Conservation (phyloP, 64 coral and sea anemone genomes). For the Stylophora pistillata region DNA sequence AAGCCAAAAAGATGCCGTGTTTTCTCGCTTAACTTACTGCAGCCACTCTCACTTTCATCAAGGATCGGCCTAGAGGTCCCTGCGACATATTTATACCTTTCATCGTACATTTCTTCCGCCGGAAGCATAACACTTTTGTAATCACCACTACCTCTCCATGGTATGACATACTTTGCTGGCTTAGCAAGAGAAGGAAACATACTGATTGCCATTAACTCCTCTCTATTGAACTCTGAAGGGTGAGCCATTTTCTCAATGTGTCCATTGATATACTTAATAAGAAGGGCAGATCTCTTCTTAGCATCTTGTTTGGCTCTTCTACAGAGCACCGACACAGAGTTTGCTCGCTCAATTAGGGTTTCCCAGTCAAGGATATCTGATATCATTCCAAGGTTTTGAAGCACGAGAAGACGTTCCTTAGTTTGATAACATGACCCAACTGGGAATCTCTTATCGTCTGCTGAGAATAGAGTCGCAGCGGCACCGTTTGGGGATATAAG, state of each 20-base stretch:
- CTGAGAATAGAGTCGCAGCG: constrained; percentile 61
- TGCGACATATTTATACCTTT: constrained; percentile 31
- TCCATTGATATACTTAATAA: constrained; percentile 72
- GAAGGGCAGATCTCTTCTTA: constrained; percentile 20
- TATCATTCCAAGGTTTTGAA: constrained; percentile 72
- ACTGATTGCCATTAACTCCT: constrained; percentile 11
- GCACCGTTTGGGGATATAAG: constrained; percentile 60
- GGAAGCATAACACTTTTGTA: constrained; percentile 16
- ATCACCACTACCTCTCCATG: constrained; percentile 60
- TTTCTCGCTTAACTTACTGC: constrained; percentile 50
- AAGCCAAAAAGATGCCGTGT: constrained; percentile 67
- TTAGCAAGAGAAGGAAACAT: constrained; percentile 76
- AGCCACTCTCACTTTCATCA: constrained; percentile 67
- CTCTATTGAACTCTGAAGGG: neutral
- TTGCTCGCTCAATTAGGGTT: constrained; percentile 52
- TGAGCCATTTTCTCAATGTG: neutral
- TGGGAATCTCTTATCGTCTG: constrained; percentile 70
- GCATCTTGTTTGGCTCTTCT: constrained; percentile 17
- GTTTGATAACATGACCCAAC: constrained; percentile 56
- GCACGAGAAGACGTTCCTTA: constrained; percentile 61
- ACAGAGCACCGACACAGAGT: constrained; percentile 48
- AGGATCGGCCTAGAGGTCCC: constrained; percentile 58
- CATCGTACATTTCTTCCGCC: constrained; percentile 56
- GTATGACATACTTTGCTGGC: constrained; percentile 43
- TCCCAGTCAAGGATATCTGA: constrained; percentile 64